A percentile compares a stretch with the other conserved stretches of the same genome.
Evolutionary conservation across 2,888 invertebrate species (phyloP).

Genomic region (Liopterus haemorrhoidalis): DNA sequence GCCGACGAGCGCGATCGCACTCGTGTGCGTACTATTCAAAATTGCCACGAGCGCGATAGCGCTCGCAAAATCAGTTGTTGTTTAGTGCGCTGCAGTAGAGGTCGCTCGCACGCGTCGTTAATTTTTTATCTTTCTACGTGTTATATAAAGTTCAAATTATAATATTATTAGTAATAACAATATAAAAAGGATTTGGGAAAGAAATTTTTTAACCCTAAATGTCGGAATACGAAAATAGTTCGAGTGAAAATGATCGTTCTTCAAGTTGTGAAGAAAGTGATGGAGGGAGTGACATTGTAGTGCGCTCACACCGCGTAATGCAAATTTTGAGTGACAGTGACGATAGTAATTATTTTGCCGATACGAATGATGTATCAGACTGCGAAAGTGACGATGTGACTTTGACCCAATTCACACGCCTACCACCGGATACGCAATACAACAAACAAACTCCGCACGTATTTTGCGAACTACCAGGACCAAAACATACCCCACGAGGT

Average conservation of each 20-base stretch:
- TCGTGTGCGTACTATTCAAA: no score
- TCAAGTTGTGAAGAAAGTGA: slow-evolving; percentile 3
- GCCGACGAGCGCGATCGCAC: no score
- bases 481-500: slow-evolving; percentile 24
- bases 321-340: no score
- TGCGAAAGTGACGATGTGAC: slow-evolving; percentile 1
- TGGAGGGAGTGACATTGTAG: background rate
- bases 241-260: background rate
- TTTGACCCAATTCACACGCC: slow-evolving; percentile 6
- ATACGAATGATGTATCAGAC: no score
- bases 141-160: slow-evolving; percentile 6
- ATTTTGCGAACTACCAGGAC: slow-evolving; percentile 29
- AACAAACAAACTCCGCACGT: slow-evolving; percentile 10
- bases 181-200: slow-evolving; percentile 5
- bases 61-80: no score
- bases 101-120: background rate
- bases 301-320: background rate
- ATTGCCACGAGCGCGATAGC: no score
- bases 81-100: background rate
- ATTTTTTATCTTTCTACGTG: background rate
- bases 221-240: no score
- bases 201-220: slow-evolving; percentile 2
- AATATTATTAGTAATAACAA: slow-evolving; percentile 5
- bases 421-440: slow-evolving; percentile 1
- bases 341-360: no score